Percentiles rank a stretch among this genome's conserved stretches.
phyloP scores from a whole-genome alignment of 23 tunicate genomes.

The Diplosoma virens region DNA sequence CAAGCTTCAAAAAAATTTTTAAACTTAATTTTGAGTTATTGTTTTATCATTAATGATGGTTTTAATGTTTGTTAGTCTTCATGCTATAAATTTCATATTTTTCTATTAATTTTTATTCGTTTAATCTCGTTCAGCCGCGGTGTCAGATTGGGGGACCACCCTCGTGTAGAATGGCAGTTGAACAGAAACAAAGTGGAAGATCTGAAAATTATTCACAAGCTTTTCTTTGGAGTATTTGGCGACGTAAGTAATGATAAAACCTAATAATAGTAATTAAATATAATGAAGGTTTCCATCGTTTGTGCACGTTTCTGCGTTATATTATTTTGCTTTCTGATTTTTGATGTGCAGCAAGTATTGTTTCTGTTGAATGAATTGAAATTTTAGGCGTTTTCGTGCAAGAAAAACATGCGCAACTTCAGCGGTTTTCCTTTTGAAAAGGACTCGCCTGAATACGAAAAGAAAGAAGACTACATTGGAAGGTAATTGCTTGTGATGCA shows the following conservation, averaged over 20 bases:
- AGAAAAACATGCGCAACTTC: constrained; percentile 68
- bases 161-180: constrained; percentile 71
- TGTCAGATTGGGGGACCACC: constrained; percentile 51
- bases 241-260: constrained; percentile 36
- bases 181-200: constrained; percentile 61
- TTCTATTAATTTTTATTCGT: too few species aligned
- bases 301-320: too few species aligned
- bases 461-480: constrained; percentile 83
- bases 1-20: too few species aligned
- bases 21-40: too few species aligned
- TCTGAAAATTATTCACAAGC: constrained; percentile 73
- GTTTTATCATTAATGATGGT: too few species aligned
- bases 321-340: too few species aligned
- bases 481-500: too few species aligned
- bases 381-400: constrained; percentile 36
- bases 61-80: too few species aligned
- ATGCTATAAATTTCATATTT: too few species aligned
- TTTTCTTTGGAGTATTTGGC: constrained; percentile 57
- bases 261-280: not conserved
- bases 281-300: too few species aligned
- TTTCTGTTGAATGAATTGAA: not conserved
- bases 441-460: constrained; percentile 68
- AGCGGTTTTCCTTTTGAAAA: constrained; percentile 67
- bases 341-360: not conserved
- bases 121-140: constrained; percentile 31